Base-by-base conservation (phyloP, 2,113 vertebrate species). In the Cygnus buccinator region DNA sequence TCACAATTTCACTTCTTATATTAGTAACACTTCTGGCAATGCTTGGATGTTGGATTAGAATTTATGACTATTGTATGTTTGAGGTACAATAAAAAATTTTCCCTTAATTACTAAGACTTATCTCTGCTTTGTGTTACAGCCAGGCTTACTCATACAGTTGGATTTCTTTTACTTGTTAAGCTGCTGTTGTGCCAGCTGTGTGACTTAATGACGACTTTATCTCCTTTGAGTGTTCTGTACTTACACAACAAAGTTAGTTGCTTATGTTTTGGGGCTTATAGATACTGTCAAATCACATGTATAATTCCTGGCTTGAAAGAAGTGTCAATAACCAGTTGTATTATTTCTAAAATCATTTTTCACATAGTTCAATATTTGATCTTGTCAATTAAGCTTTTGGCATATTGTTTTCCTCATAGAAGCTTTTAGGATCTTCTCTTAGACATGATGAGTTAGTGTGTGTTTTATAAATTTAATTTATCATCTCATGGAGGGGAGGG, bases 11-110 rank as follows among this genome's bases (percentile, higher is more conserved):
- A 41, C 72, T 81, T 46, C 68, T 82, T 81, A 5, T 4, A 65
- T 91, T 93, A 84, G 48, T 82, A 93, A 66, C 93, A 72, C 84
- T 95, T 92, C 80, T 87, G 93, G 67, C 89, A 81, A 5, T 82
- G 48, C 88, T 94, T 68, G 67, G 46, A 41, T 86, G 71, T 80
- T 74, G 73, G 73, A 77, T 93, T 90, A 75, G 43, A 85, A 88
- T 81, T 90, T 93, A 91, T 67, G 68, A 59, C 78, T 71, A 2
- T 8, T 73, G 6, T 67, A 25, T 13, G 11, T 86, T 86, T 43
- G 57, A 90, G 62, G 39, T 31, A 89, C 35, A 87, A 26, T 72
- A 71, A 88, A 82, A 87, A 28, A 39, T 79, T 86, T 73, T 90
- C 33, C 75, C 21, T 67, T 84, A 74, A 78, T 90, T 79, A 33